Evolutionary conservation across 2,888 invertebrate genomes (phyloP).

Genomic region (Zaprionus lineosus): DNA sequence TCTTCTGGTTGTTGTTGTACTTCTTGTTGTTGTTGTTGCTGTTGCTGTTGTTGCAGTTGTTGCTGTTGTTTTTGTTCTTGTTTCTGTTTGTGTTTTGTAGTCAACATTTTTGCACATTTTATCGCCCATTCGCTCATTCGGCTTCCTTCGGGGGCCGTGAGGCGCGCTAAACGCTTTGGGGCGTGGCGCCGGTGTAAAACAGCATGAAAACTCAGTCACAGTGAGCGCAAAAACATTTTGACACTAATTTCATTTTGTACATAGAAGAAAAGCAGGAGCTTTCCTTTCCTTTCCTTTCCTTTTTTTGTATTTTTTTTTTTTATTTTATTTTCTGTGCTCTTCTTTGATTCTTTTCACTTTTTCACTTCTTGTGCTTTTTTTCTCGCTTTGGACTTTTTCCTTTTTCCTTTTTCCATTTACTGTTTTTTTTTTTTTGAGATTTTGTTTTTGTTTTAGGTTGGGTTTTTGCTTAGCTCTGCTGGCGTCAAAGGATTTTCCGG

Average conservation of each 20-base stretch:
- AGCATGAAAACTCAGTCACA: constrained; percentile 75
- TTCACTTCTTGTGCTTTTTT: no score
- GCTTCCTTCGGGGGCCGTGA: constrained; percentile 47
- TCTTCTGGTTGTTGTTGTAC: no score
- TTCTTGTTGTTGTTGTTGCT: constrained; percentile 20
- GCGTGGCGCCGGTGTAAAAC: constrained; percentile 74
- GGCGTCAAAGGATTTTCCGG: constrained; percentile 70
- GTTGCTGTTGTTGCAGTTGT: constrained; percentile 5
- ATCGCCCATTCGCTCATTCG: constrained; percentile 63
- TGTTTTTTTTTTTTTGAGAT: constrained; percentile 26
- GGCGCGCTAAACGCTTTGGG: constrained; percentile 71
- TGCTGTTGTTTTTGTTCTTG: constrained; percentile 19
- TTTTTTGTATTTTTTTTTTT: no score
- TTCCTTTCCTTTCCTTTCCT: constrained; percentile 5
- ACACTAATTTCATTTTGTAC: constrained; percentile 76
- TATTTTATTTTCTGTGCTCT: constrained; percentile 14
- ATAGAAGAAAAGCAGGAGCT: constrained; percentile 64
- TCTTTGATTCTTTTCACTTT: constrained; percentile 4
- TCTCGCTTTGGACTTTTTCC: no score
- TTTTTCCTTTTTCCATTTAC: no score
- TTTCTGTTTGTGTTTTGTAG: constrained; percentile 29
- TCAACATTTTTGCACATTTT: constrained; percentile 63
- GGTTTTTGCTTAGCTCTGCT: constrained; percentile 33
- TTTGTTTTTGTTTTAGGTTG: no score
- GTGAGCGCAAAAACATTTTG: constrained; percentile 75